phyloP scores from a whole-genome alignment of 2,797 vertebrate genomes.

The Oceanodroma leucorhoa region DNA sequence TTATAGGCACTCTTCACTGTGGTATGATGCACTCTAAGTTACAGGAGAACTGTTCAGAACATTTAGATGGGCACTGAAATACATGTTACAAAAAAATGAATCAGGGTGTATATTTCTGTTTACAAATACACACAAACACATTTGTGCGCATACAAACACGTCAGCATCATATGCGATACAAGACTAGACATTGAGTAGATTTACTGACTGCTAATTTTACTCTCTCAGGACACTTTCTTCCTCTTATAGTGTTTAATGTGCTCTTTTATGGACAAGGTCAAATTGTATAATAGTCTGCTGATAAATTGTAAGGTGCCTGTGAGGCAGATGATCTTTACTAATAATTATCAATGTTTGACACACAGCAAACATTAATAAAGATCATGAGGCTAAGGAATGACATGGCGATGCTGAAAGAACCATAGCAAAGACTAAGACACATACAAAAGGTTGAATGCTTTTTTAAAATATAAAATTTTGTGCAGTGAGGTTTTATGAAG shows the following conservation, averaged over 20 bases:
- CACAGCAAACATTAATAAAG: slow-evolving; percentile 28
- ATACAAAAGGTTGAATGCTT: rapidly evolving
- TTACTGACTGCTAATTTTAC: slow-evolving; percentile 20
- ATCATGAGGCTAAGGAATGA: neutral
- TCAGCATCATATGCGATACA: neutral
- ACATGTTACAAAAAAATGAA: neutral
- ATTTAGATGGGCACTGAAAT: neutral
- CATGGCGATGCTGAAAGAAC: neutral
- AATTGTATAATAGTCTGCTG: neutral
- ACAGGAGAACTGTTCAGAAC: neutral
- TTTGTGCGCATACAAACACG: neutral
- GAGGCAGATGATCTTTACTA: neutral
- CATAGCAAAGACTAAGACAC: neutral
- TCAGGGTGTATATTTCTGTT: neutral
- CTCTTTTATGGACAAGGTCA: neutral
- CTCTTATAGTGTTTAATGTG: neutral
- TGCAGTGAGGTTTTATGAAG: neutral
- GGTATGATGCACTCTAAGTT: neutral
- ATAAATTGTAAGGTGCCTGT: slow-evolving; percentile 18
- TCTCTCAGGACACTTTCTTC: slow-evolving; percentile 17
- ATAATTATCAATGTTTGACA: slow-evolving; percentile 24
- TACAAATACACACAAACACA: neutral
- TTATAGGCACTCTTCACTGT: neutral
- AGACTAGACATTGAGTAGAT: neutral
- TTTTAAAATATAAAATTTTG: neutral